These are phyloP conservation scores for Spinus pinus DNA, from an alignment of 2,797 vertebrate species.

Conservation along the genomic window DNA sequence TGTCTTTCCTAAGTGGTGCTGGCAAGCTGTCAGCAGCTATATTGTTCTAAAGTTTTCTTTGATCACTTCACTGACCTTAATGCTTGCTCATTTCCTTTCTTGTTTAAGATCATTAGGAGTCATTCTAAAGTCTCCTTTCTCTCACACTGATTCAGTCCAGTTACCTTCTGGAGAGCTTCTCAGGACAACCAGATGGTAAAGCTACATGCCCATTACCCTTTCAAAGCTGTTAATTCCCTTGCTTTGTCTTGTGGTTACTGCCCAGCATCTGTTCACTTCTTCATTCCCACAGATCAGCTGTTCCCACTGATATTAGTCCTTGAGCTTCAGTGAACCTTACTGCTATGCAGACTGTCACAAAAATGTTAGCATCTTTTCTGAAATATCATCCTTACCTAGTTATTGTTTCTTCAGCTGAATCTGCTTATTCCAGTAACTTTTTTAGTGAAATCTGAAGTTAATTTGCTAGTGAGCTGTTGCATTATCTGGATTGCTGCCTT, in stretches of 20 bases:
- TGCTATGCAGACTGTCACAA: background rate
- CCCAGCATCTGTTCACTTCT: constrained; percentile 25
- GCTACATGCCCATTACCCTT: constrained; percentile 2
- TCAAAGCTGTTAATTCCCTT: constrained; percentile 6
- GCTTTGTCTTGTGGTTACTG: background rate
- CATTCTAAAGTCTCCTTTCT: background rate
- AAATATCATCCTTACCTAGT: background rate
- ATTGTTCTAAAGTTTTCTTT: background rate
- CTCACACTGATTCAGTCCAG: background rate
- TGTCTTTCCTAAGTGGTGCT: background rate
- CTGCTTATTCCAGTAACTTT: background rate
- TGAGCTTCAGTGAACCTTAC: background rate
- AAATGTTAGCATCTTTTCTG: background rate
- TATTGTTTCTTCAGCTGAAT: background rate
- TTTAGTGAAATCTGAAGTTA: background rate
- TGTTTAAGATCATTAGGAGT: constrained; percentile 13
- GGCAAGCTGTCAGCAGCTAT: background rate
- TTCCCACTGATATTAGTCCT: background rate
- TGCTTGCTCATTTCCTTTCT: background rate
- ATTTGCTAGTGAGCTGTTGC: background rate
- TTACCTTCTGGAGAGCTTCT: constrained; percentile 5
- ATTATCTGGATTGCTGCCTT: background rate
- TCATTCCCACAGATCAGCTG: background rate
- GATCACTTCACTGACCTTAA: background rate
- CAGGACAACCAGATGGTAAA: constrained; percentile 36